phyloP scores from a whole-genome alignment of 2,113 vertebrate species.

The Dipodomys merriami region DNA sequence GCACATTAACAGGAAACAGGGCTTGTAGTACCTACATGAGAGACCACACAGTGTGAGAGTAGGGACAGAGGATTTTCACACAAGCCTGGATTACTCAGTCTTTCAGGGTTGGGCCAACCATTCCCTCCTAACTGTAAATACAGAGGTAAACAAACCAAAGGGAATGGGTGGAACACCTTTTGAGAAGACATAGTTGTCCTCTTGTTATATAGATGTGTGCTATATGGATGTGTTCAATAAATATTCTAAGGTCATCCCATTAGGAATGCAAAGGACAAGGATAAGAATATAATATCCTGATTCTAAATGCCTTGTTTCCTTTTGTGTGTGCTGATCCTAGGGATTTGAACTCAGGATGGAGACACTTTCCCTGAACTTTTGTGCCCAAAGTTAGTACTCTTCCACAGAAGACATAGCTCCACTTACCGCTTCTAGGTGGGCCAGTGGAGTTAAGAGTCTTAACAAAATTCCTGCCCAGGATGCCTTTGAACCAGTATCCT shows the following conservation, averaged over 20 bases:
- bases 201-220: not conserved
- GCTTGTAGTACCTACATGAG: constrained; percentile 91
- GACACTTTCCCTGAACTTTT: too few relatives aligned
- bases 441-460: too few relatives aligned
- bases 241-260: not conserved
- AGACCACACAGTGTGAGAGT: not conserved
- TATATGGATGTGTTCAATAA: not conserved
- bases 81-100: not conserved
- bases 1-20: constrained; percentile 91
- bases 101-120: not conserved
- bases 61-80: not conserved
- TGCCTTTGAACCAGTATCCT: too few relatives aligned
- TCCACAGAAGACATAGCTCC: too few relatives aligned
- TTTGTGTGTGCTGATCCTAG: too few relatives aligned
- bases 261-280: not conserved
- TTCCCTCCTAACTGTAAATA: not conserved
- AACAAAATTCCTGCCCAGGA: too few relatives aligned
- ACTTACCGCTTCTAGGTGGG: too few relatives aligned
- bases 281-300: not conserved
- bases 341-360: too few relatives aligned
- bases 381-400: too few relatives aligned
- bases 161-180: not conserved
- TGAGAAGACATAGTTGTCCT: not conserved
- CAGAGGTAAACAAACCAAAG: not conserved
- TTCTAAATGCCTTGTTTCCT: not conserved